phyloP scores from a whole-genome alignment of 2,888 invertebrate species.

The Chelonus formosanus region DNA sequence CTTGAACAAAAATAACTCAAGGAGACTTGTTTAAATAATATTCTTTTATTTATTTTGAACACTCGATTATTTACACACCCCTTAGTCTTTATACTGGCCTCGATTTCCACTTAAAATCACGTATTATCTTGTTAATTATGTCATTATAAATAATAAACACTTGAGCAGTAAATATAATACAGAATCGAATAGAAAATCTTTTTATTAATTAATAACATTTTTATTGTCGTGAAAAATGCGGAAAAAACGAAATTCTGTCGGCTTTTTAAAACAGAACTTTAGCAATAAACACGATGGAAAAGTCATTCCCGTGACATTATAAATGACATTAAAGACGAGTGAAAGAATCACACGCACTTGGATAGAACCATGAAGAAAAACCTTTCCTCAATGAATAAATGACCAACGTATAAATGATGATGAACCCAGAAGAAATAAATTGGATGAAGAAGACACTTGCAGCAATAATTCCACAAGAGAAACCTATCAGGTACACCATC shows the following conservation, averaged over 20 bases:
- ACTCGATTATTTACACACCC: conserved; percentile 28
- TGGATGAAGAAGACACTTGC: conserved; percentile 9
- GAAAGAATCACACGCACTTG: background rate
- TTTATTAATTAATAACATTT: too few species aligned
- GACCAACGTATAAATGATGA: background rate
- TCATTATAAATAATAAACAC: conserved; percentile 12
- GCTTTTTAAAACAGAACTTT: too few species aligned
- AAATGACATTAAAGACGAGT: conserved; percentile 14
- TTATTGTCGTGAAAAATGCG: background rate
- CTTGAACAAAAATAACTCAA: conserved; percentile 3
- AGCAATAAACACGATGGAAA: conserved; percentile 2
- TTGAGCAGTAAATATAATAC: conserved; percentile 20
- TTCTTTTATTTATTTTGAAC: conserved; percentile 20
- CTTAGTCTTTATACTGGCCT: conserved; percentile 11
- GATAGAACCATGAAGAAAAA: too few species aligned
- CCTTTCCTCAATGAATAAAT: background rate
- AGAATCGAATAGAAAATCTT: background rate
- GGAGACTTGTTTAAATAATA: conserved; percentile 4
- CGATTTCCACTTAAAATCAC: background rate
- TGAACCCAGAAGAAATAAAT: background rate
- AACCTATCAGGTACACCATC: background rate
- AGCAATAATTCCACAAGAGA: background rate
- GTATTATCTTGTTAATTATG: too few species aligned
- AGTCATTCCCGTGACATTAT: conserved; percentile 26
- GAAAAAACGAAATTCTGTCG: too few species aligned